Percentiles rank a stretch among this genome's conserved stretches.
phyloP scores from a whole-genome alignment of 2,797 vertebrate genomes.

The Molossus molossus region DNA sequence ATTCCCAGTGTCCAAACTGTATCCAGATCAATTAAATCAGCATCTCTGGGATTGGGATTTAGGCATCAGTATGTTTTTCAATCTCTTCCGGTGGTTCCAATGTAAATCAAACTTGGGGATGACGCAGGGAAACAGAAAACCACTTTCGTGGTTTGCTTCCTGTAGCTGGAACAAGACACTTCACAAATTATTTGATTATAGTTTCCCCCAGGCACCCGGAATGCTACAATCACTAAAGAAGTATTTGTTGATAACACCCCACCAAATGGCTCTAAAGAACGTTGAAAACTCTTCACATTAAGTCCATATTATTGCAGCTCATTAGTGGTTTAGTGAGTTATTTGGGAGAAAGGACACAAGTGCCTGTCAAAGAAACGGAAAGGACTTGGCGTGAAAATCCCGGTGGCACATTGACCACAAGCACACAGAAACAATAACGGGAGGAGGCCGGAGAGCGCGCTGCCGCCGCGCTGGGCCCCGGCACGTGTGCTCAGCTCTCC shows the following conservation, averaged over 20 bases:
- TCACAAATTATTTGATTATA: background rate
- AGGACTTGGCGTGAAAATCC: background rate
- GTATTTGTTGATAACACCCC: background rate
- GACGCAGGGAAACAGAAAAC: background rate
- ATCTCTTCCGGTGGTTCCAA: background rate
- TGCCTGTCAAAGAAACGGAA: conserved; percentile 58
- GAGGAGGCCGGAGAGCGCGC: conserved; percentile 28
- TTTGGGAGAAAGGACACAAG: background rate
- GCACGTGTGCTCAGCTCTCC: background rate
- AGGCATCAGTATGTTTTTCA: background rate
- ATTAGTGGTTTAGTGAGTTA: conserved; percentile 35
- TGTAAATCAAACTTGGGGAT: background rate
- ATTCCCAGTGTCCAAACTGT: background rate
- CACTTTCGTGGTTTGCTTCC: background rate
- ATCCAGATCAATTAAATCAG: background rate
- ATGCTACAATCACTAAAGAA: background rate
- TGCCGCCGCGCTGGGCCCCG: background rate
- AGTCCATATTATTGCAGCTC: background rate
- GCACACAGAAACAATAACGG: conserved; percentile 55
- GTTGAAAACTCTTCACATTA: conserved; percentile 42
- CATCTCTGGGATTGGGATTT: background rate
- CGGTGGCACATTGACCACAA: conserved; percentile 56
- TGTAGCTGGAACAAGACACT: background rate
- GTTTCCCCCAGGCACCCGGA: background rate
- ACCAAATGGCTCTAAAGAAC: conserved; percentile 4